A percentile compares a stretch with the other conserved stretches of the same genome.
These are phyloP conservation scores for Leptopilina boulardi DNA, from an alignment of 1,140 invertebrate species.

Conservation along the genomic window DNA sequence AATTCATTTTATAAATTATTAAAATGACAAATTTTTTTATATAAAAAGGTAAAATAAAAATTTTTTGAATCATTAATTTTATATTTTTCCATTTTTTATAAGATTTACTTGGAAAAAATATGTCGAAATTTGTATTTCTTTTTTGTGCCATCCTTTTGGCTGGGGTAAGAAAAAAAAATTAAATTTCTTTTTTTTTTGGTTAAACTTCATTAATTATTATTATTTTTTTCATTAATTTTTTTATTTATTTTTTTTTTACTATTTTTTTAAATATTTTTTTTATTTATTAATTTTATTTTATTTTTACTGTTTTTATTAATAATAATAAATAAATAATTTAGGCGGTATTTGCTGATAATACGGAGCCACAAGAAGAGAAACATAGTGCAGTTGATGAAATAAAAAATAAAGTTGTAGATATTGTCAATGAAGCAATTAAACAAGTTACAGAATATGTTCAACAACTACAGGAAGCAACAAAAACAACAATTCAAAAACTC, in stretches of 20 bases:
- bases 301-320: slow-evolving; percentile 32
- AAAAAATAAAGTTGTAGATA: slow-evolving; percentile 44
- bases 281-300: slow-evolving; percentile 1
- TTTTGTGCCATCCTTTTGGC: background rate
- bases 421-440: slow-evolving; percentile 40
- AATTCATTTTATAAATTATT: too few species aligned
- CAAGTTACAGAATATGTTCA: slow-evolving; percentile 38
- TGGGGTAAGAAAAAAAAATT: background rate
- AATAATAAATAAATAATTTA: too few species aligned
- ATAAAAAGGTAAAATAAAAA: too few species aligned
- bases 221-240: slow-evolving; percentile 41
- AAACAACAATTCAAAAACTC: slow-evolving; percentile 38
- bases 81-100: too few species aligned
- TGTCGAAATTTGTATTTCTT: background rate
- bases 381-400: background rate
- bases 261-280: too few species aligned
- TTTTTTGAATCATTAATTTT: too few species aligned
- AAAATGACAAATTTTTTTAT: too few species aligned
- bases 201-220: background rate
- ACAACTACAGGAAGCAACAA: background rate
- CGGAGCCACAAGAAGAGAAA: background rate
- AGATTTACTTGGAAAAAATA: too few species aligned
- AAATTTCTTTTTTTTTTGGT: background rate
- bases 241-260: background rate
- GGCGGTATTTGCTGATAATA: background rate